Evolutionary conservation across 2,888 invertebrate genomes (phyloP), one percentile per base, ranked within the genome.

Genomic region (Drepana falcataria): DNA sequence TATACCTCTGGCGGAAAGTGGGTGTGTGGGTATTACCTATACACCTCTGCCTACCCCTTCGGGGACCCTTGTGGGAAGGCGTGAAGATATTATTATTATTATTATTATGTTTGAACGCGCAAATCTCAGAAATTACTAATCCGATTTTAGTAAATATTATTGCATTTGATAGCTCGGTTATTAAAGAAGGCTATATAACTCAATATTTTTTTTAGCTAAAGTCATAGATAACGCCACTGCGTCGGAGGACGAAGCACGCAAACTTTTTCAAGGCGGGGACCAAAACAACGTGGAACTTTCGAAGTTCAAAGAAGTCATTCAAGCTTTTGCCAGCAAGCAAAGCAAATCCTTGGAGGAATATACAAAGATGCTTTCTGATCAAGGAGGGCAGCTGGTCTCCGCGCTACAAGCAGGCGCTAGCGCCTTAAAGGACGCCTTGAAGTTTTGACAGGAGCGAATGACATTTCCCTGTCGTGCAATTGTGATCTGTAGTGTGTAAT

Each of bases 271-370:
- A 2, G 69, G 68, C 0, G 59, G 59, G 0, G 60, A 73, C 2
- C 69, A 71, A 34, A 53, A 55, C 1, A 62, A 65, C 4, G 59
- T 78, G 0, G 60, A 71, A 0, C 47, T 80, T 0, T 59, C 63
- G 1, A 75, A 78, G 48, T 84, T 85, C 53, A 69, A 77, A 48
- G 64, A 74, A 34, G 76, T 69, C 0, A 51, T 85, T 2, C 44
- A 49, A 2, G 65, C 65, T 37, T 37, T 78, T 2, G 80, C 83
- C 0, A 54, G 48, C 0, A 77, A 81, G 2, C 75, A 79, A 35
- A 68, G 77, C 44, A 73, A 68, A 51, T 67, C 55, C 0, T 37
- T 75, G 0, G 79, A 75, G 0, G 78, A 69, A 0, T 49, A 79
- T 2, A 54, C 65, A 0, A 69, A 71, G 6, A 63, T 53, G 2